A percentile compares a stretch with the other conserved stretches of the same genome.
Conservation (phyloP, 2,797 vertebrate species). For the Thunnus albacares region DNA sequence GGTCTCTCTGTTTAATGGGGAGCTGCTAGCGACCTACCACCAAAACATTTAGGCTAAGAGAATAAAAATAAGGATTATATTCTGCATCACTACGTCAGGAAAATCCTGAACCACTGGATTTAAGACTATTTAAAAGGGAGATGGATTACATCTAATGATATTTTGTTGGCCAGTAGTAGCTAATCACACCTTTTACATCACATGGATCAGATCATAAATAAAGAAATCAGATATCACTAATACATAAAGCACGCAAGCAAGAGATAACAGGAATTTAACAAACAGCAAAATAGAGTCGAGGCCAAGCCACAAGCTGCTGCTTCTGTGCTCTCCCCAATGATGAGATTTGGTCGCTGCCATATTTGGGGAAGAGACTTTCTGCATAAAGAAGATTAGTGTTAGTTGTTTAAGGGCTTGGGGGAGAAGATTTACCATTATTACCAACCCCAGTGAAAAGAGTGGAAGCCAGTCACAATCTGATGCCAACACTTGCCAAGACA, state of each 20-base stretch:
- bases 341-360: conserved; percentile 71
- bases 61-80: conserved; percentile 20
- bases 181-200: conserved; percentile 8
- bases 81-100: background rate
- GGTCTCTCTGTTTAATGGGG: conserved; percentile 76
- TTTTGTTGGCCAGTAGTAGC: background rate
- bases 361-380: conserved; percentile 78
- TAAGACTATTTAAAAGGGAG: background rate
- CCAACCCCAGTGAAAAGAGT: conserved; percentile 76
- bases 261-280: conserved; percentile 23
- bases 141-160: background rate
- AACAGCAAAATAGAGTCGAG: conserved; percentile 39
- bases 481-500: conserved; percentile 58
- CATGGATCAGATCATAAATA: conserved; percentile 1
- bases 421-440: conserved; percentile 87
- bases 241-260: conserved; percentile 12
- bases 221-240: conserved; percentile 22
- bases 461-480: conserved; percentile 71
- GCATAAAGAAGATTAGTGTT: conserved; percentile 90
- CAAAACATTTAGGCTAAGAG: conserved; percentile 55
- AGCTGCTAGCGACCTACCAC: conserved; percentile 30
- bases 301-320: conserved; percentile 53
- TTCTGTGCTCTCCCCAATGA: conserved; percentile 53
- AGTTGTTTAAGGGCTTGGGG: conserved; percentile 83
- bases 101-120: background rate